A percentile compares a stretch with the other conserved stretches of the same genome.
Evolutionary conservation across 2,113 vertebrate genomes (phyloP).

Genomic region (Tragulus kanchil): DNA sequence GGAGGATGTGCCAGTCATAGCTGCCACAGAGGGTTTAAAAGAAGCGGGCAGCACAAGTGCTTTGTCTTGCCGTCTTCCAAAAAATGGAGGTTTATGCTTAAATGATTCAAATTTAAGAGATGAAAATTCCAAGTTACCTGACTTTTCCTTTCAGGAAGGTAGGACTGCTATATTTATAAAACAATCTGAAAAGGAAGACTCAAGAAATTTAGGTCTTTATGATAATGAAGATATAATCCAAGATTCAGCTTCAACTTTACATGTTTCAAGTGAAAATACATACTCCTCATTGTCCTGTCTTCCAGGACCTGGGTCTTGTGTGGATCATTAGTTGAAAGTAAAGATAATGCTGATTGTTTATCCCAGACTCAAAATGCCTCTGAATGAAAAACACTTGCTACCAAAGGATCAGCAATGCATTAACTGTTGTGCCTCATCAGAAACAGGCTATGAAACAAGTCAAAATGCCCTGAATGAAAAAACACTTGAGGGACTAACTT

Average conservation of each 20-base stretch:
- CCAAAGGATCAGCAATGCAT: conserved; percentile 75
- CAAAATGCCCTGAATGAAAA: neutral
- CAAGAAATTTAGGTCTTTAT: conserved; percentile 55
- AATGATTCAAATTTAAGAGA: conserved; percentile 38
- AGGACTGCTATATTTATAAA: conserved; percentile 65
- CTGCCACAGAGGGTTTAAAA: conserved; percentile 34
- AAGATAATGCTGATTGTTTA: conserved; percentile 75
- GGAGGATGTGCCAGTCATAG: neutral
- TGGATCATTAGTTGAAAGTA: conserved; percentile 85
- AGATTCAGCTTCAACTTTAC: neutral
- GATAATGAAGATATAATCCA: conserved; percentile 58
- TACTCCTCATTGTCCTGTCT: conserved; percentile 88
- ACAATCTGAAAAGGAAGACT: conserved; percentile 59
- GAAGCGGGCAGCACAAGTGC: neutral
- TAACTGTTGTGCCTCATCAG: conserved; percentile 54
- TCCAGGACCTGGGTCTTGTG: conserved; percentile 90
- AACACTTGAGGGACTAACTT: conserved; percentile 70
- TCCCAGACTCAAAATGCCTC: too few relatives aligned
- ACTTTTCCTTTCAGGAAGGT: conserved; percentile 66
- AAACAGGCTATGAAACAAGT: conserved; percentile 82
- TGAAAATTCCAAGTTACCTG: conserved; percentile 68
- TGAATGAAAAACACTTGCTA: too few relatives aligned
- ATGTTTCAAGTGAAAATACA: conserved; percentile 69
- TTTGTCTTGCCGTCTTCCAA: conserved; percentile 64
- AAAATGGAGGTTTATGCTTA: conserved; percentile 66